phyloP scores from a whole-genome alignment of 2,888 invertebrate species.

The Drosophila greeni region DNA sequence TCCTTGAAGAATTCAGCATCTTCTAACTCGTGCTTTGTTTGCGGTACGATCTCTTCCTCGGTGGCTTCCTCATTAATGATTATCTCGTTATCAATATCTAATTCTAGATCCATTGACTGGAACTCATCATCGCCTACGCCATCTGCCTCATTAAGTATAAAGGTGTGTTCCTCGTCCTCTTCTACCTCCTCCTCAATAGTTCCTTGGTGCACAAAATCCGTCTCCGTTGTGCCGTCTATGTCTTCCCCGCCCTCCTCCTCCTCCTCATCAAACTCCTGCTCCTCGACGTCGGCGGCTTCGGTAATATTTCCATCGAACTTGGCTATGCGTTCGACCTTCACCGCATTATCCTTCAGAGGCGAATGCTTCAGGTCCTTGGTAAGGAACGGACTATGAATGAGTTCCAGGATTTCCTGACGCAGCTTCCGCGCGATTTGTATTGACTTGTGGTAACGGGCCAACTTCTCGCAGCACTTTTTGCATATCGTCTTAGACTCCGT shows the following conservation, averaged over 20 bases:
- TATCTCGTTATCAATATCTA: conserved; percentile 64
- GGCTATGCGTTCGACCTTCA: conserved; percentile 31
- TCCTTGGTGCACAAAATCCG: conserved; percentile 17
- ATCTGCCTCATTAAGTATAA: conserved; percentile 39
- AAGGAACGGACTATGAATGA: conserved; percentile 58
- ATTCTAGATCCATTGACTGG: conserved; percentile 53
- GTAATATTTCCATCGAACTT: conserved; percentile 43
- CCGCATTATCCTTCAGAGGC: conserved; percentile 35
- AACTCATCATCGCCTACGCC: conserved; percentile 47
- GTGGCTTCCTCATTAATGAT: conserved; percentile 56
- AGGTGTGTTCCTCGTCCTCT: conserved; percentile 34
- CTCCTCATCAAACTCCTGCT: conserved; percentile 5
- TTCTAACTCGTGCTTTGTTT: conserved; percentile 30
- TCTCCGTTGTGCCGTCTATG: conserved; percentile 2
- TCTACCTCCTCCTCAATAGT: conserved; percentile 18
- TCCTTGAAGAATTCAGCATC: conserved; percentile 32
- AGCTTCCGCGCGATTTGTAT: conserved; percentile 61
- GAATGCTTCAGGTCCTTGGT: conserved; percentile 51
- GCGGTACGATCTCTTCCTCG: conserved; percentile 42
- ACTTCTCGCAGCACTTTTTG: conserved; percentile 63
- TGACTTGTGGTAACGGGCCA: conserved; percentile 63
- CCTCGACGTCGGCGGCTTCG: conserved; percentile 5
- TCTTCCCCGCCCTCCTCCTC: background rate
- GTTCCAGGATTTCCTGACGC: conserved; percentile 56
- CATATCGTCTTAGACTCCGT: conserved; percentile 57